phyloP scores from a whole-genome alignment of 2,113 vertebrate genomes.

The Manacus vitellinus region DNA sequence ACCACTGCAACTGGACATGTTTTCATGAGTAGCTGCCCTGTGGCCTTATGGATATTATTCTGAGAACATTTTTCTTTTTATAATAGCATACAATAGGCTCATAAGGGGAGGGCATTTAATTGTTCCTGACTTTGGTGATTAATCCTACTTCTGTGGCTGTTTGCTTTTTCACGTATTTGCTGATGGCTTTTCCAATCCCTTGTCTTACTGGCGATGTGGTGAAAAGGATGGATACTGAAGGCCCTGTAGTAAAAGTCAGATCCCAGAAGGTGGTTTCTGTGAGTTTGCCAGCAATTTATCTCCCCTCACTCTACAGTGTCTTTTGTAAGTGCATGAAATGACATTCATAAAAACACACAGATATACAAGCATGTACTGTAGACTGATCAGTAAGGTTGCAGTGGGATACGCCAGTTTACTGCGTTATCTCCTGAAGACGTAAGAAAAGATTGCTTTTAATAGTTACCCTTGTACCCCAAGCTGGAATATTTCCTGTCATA shows the following conservation, averaged over 20 bases:
- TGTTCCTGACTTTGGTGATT: background rate
- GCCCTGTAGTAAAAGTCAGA: background rate
- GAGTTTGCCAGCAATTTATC: background rate
- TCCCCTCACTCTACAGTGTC: background rate
- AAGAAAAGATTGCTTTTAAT: background rate
- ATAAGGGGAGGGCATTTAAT: background rate
- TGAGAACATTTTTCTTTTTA: background rate
- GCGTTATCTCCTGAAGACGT: background rate
- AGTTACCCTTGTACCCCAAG: background rate
- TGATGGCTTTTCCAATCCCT: background rate
- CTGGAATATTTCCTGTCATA: background rate
- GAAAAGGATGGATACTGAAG: background rate
- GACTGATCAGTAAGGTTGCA: background rate
- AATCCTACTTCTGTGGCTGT: background rate
- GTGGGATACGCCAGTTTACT: background rate
- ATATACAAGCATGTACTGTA: rapidly evolving
- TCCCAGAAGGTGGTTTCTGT: background rate
- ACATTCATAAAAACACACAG: background rate
- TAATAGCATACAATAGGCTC: background rate
- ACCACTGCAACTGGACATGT: background rate
- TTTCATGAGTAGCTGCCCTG: background rate
- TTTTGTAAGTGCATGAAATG: background rate
- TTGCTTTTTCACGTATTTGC: background rate
- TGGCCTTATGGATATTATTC: background rate
- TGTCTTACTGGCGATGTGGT: background rate